These are phyloP conservation scores for Leptocoma aspasia DNA, from an alignment of 2,113 vertebrate genomes.

Conservation along the genomic window DNA sequence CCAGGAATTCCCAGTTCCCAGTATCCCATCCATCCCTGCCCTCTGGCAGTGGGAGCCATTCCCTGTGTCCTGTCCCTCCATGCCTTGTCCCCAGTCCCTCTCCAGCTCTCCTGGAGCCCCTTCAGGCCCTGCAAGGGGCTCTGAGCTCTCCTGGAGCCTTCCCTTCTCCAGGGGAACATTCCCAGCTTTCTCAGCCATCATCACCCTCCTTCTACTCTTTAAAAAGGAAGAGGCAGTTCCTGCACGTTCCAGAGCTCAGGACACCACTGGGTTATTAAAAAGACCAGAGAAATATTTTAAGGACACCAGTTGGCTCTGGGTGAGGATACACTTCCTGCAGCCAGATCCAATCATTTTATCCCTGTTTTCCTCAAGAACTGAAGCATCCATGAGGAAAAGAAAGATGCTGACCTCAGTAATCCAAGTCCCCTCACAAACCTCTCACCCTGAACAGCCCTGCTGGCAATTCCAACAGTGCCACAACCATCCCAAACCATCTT, in stretches of 20 bases:
- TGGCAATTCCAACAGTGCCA: neutral
- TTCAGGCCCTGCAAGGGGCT: neutral
- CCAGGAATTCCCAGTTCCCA: neutral
- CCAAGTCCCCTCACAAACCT: neutral
- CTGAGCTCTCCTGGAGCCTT: neutral
- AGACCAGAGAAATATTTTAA: neutral
- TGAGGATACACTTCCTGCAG: neutral
- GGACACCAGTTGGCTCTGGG: neutral
- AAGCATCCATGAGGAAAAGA: neutral
- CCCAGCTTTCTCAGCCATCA: neutral
- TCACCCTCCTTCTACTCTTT: neutral
- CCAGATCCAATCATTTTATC: neutral
- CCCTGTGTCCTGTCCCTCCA: neutral
- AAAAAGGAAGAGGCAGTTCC: neutral
- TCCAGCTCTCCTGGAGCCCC: neutral
- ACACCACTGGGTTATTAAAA: neutral
- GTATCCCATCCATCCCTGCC: neutral
- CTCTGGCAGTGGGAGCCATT: neutral
- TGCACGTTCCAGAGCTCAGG: neutral
- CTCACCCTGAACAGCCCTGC: neutral
- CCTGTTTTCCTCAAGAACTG: neutral
- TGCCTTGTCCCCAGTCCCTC: neutral
- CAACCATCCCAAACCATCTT: neutral
- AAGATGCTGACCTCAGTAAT: neutral
- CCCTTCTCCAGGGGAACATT: accelerated